Conservation (phyloP, 2,888 invertebrate species). For the Trissonchulus latispiculum region DNA sequence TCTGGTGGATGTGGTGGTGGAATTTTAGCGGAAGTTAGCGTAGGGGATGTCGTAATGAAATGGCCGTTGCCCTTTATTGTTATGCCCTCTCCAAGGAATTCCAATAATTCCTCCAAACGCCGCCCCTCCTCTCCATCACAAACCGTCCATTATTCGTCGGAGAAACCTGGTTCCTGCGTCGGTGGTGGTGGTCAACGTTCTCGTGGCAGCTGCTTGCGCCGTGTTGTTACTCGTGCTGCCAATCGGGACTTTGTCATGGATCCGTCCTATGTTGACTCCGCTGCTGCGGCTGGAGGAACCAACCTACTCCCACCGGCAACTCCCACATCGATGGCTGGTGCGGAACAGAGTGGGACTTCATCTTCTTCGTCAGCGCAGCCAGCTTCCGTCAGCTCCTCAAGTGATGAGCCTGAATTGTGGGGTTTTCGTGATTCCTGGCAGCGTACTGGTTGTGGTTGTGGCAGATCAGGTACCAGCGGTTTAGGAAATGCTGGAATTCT, state of each 20-base stretch:
- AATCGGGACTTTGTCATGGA: background rate
- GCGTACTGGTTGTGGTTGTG: background rate
- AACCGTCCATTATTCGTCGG: too few species aligned
- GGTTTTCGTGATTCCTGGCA: background rate
- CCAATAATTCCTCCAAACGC: background rate
- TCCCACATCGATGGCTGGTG: background rate
- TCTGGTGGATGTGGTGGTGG: background rate
- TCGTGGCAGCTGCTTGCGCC: background rate
- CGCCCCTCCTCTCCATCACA: background rate
- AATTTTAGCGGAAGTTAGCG: conserved; percentile 28
- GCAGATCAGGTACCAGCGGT: background rate
- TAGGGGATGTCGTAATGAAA: background rate
- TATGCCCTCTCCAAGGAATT: background rate
- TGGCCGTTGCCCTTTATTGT: background rate
- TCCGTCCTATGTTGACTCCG: background rate
- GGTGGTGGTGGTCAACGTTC: background rate
- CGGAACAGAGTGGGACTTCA: background rate
- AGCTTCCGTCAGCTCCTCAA: background rate
- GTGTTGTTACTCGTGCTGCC: background rate
- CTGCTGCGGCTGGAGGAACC: background rate
- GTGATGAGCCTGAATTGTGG: background rate
- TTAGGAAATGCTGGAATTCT: too few species aligned
- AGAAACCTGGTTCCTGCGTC: too few species aligned
- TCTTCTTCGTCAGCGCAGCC: background rate
- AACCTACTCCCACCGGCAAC: background rate